Evolutionary conservation across 2,113 vertebrate genomes (phyloP).

Genomic region (Chionomys nivalis): DNA sequence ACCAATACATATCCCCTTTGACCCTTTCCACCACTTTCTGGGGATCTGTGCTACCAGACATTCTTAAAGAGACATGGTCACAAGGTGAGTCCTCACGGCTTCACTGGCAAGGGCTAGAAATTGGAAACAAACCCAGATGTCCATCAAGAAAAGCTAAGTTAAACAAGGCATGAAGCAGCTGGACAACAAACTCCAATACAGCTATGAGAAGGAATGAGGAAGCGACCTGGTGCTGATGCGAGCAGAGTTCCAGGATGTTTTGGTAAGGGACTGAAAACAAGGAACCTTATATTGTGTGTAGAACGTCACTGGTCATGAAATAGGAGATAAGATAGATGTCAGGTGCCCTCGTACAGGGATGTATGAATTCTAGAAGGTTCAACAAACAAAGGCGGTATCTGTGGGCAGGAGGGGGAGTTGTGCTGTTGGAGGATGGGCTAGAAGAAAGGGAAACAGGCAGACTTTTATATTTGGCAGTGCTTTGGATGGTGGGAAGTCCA

Average conservation of each 20-base stretch:
- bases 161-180: not conserved
- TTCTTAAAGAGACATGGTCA: not conserved
- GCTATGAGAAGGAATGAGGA: conserved; percentile 32
- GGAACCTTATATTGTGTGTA: not conserved
- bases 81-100: not conserved
- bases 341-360: not conserved
- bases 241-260: conserved; percentile 14
- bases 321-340: not conserved
- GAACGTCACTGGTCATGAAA: not conserved
- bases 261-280: conserved; percentile 20
- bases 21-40: not conserved
- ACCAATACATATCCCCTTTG: not conserved
- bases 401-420: not conserved
- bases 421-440: too few species aligned
- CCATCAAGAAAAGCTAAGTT: conserved; percentile 8
- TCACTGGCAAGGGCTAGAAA: not conserved
- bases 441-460: not conserved
- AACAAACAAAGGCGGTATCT: not conserved
- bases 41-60: not conserved
- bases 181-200: not conserved
- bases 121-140: conserved; percentile 18
- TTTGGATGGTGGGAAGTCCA: not conserved
- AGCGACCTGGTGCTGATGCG: not conserved
- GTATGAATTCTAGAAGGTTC: not conserved
- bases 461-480: not conserved